A percentile compares a stretch with the other conserved stretches of the same genome.
Conservation (phyloP, 2,113 vertebrate genomes). For the Columba livia region DNA sequence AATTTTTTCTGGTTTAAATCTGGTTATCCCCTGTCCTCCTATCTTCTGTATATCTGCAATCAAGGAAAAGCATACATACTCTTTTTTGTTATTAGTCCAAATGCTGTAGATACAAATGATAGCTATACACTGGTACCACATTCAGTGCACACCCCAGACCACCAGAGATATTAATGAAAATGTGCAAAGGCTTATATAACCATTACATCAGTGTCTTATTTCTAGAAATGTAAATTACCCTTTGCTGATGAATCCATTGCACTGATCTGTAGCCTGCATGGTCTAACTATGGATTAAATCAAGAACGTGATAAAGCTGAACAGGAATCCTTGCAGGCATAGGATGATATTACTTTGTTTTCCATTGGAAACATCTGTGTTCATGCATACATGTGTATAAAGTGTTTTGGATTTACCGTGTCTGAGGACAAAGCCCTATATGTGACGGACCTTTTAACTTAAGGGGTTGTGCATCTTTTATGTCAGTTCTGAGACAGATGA, state of each 20-base stretch:
- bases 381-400: not conserved
- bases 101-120: not conserved
- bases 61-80: not conserved
- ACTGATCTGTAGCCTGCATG: not conserved
- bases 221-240: not conserved
- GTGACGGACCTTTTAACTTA: not conserved
- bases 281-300: not conserved
- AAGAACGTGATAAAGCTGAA: not conserved
- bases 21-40: not conserved
- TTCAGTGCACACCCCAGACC: not conserved
- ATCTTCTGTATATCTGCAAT: not conserved
- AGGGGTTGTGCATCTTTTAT: not conserved
- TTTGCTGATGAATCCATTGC: not conserved
- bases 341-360: not conserved
- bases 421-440: not conserved
- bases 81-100: not conserved
- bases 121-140: not conserved
- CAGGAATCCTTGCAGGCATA: not conserved
- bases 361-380: not conserved
- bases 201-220: not conserved
- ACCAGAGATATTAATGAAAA: not conserved
- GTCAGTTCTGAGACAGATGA: not conserved
- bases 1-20: not conserved
- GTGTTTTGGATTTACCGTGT: not conserved
- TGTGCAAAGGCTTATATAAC: not conserved